Evolutionary conservation across 2,797 vertebrate species (phyloP), one percentile per base, ranked within the genome.

Genomic region (Geotrypetes seraphini): DNA sequence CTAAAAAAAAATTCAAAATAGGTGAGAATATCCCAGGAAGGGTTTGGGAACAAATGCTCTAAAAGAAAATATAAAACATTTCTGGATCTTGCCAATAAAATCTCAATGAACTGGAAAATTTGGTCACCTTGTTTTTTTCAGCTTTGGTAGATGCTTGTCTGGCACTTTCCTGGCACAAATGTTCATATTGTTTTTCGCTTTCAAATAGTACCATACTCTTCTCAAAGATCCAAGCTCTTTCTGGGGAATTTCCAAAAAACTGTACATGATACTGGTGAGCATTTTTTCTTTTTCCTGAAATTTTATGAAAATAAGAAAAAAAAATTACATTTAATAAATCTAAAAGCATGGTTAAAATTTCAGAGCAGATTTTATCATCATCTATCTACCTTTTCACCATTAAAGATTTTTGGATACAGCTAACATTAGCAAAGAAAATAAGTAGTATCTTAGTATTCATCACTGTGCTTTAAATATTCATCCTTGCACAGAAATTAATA

Each of bases 211-310:
- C 88, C 54, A 97, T 85, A 67, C 89, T 94, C 69, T 90, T 97
- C 68, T 93, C 93, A 69, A 89, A 92, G 51, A 97, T 78, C 80
- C 96, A 97, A n/a, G 90, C 91, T 68, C 92, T 82, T 66, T 97
- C 95, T 3, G 94, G 91, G 25, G 86, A 79, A 12, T 96, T 88
- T 30, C 95, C 92, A 63, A 98, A 99, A 70, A 97, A 97, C 74
- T 99, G 95, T 30, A 99, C 88, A 1, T 99, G 95, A 63, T 92
- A 99, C 25, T 92, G 84, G 12, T 81, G 79, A 12, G 81, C 74
- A 44, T 46, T 83, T 54, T 83, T 83, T 43, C 70, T 79, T 61
- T 83, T 81, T 34, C 83, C 81, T 84, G 40, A 33, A 66, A 71
- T 63, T 53, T 42, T 16, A 25, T 38, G n/a, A n/a, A n/a, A n/a